These are phyloP conservation scores for Glyptemys insculpta DNA, from an alignment of 2,797 vertebrate genomes.

Conservation along the genomic window DNA sequence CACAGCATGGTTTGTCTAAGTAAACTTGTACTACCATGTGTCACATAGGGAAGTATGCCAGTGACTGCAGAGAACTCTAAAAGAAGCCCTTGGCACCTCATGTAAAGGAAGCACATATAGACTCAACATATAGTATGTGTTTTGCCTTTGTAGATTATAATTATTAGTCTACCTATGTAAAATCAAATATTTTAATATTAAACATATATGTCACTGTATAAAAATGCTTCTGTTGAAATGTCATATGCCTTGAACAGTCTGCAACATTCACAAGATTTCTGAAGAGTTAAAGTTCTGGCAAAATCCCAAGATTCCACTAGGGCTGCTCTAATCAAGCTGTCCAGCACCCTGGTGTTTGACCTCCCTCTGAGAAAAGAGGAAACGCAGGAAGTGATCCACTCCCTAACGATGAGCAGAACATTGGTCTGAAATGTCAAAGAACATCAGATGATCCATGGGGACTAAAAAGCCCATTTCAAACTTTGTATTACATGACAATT, in stretches of 20 bases:
- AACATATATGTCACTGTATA: neutral
- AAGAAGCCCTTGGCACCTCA: neutral
- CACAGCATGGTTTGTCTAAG: neutral
- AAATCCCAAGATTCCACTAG: constrained; percentile 26
- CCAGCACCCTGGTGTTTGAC: neutral
- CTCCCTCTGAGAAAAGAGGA: constrained; percentile 47
- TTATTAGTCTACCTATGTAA: neutral
- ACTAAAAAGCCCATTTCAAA: neutral
- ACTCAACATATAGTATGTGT: neutral
- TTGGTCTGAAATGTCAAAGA: constrained; percentile 26
- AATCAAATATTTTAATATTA: constrained; percentile 36
- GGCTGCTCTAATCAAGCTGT: constrained; percentile 15
- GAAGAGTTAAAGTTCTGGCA: constrained; percentile 57
- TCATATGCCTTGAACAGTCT: constrained; percentile 38
- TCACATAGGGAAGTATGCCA: neutral
- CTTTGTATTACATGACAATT: neutral
- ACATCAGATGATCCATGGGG: neutral
- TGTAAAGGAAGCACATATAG: neutral
- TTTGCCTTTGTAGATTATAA: neutral
- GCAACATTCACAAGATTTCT: constrained; percentile 42
- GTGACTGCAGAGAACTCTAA: neutral
- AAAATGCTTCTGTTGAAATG: constrained; percentile 43
- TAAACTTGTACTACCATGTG: neutral
- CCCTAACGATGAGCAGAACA: neutral
- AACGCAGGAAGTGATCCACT: constrained; percentile 5